Base-by-base conservation (phyloP, 2,113 vertebrate species). In the Coryphaenoides rupestris region DNA sequence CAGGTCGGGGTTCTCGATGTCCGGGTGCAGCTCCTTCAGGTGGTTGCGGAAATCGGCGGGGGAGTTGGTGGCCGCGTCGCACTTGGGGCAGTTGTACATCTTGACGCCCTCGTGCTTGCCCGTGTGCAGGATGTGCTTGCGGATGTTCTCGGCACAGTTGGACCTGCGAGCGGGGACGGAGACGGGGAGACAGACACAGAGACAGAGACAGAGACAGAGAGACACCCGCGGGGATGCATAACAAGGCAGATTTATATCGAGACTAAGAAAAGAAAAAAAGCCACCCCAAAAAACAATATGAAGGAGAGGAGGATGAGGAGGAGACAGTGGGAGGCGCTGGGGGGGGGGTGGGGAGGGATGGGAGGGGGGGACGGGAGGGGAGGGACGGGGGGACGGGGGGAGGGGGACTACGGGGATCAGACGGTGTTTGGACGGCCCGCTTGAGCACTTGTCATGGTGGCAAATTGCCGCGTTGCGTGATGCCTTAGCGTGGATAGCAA, bases 11-110 rank as follows among this genome's bases (percentile, higher is more conserved):
- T 98, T 99, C 82, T 98, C 97, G 1, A 99, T 96, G 67, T 99
- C 97, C 0, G 89, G 76, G 57, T 99, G 97, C 1, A 74, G 88
- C 4, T 98, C 97, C 71, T 99, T 99, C 80, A 99, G 71, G 80
- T 99, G 97, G 86, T 99, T 99, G 5, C 97, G 93, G 79, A 99
- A 99, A 26, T 98, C 97, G 84, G 94, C 94, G 0, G 97, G 97
- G 33, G 94, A 89, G 53, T 99, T 99, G 40, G 94, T 98, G 68
- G 92, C 95, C 4, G 91, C 92, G 73, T 85, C 89, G 72, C 97
- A 98, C 66, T 95, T 95, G 54, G 97, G 97, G 69, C 97, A 99
- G 89, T 99, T 99, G 83, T 99, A 99, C 97, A 99, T 99, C 89
- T 94, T 95, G 19, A 98, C 97, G 0, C 97, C 96, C 80, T 98